phyloP scores from a whole-genome alignment of 2,113 vertebrate species.

The Eudorcas thomsonii region DNA sequence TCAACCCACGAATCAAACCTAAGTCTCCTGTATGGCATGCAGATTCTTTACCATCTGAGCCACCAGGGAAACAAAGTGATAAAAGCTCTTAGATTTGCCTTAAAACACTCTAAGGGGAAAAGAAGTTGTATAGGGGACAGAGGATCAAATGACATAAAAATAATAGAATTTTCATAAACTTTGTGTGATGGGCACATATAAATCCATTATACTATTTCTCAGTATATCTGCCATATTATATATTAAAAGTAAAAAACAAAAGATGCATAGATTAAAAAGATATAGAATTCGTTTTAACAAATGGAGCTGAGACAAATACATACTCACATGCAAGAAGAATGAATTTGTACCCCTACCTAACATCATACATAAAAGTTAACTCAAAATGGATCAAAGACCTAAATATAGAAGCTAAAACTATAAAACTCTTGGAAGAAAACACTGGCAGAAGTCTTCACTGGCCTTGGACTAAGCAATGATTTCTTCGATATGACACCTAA shows the following conservation, averaged over 20 bases:
- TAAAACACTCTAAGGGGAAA: background rate
- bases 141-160: background rate
- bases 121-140: background rate
- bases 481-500: background rate
- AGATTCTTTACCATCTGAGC: background rate
- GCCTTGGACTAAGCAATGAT: background rate
- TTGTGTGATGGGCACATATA: background rate
- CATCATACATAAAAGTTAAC: background rate
- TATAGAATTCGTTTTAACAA: background rate
- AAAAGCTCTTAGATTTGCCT: background rate
- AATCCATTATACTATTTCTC: background rate
- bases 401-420: background rate
- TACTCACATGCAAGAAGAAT: background rate
- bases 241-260: background rate
- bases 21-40: background rate
- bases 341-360: background rate
- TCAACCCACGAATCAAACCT: background rate
- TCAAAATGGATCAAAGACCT: background rate
- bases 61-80: background rate
- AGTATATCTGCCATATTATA: background rate
- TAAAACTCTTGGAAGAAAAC: background rate
- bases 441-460: background rate
- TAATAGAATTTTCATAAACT: background rate
- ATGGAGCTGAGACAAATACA: background rate
- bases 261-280: background rate